Evolutionary conservation across 1,140 invertebrate species (phyloP).

Genomic region (Bombus consobrinus): DNA sequence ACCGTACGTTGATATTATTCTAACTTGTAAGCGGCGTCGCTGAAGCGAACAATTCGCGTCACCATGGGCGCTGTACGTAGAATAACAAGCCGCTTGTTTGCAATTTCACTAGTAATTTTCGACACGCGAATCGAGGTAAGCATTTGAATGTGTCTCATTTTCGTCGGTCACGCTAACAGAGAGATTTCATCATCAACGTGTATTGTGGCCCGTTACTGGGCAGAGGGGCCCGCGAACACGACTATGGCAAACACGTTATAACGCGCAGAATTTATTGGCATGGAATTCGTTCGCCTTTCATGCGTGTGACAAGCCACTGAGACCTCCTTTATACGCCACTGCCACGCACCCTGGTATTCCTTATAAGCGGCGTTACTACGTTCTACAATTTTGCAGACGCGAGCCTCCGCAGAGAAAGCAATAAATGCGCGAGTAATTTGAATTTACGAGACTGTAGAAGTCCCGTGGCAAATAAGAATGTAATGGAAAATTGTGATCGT

Average conservation of each 20-base stretch:
- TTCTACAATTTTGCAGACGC: neutral
- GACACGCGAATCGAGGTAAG: conserved; percentile 50
- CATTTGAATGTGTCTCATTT: conserved; percentile 51
- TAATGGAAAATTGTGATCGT: neutral
- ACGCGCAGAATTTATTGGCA: conserved; percentile 50
- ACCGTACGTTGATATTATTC: neutral
- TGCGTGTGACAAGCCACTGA: neutral
- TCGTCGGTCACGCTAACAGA: conserved; percentile 32
- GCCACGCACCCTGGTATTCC: neutral
- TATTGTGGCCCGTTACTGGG: conserved; percentile 32
- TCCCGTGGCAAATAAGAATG: neutral
- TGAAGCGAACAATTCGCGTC: neutral
- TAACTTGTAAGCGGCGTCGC: neutral
- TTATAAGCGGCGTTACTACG: neutral
- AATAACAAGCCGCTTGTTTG: conserved; percentile 50
- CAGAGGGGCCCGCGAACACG: conserved; percentile 37
- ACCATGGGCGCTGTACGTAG: neutral
- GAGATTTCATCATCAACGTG: conserved; percentile 57
- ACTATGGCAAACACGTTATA: conserved; percentile 59
- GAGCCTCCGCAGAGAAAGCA: neutral
- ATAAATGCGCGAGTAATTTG: conserved; percentile 18
- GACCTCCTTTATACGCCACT: neutral
- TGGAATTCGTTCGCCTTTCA: conserved; percentile 55
- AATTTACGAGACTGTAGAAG: conserved; percentile 15
- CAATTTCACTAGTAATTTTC: conserved; percentile 52